Evolutionary conservation across 2,797 vertebrate genomes (phyloP).

Genomic region (Melanotaenia trifasciata): DNA sequence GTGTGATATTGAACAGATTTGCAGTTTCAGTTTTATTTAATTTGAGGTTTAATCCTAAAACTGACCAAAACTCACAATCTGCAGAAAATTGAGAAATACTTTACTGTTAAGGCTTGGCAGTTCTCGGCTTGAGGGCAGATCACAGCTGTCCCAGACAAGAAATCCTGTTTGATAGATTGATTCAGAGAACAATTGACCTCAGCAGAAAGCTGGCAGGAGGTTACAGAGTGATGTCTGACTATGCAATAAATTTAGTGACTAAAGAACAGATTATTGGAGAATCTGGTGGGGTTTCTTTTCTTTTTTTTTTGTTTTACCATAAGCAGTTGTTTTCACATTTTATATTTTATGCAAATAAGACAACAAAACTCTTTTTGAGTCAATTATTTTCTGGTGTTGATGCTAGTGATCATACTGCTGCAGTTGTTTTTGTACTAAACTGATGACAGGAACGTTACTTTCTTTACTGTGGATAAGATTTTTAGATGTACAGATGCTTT

Average conservation of each 20-base stretch:
- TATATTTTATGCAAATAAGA: neutral
- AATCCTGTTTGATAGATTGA: too few species aligned
- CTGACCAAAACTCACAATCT: neutral
- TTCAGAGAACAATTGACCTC: too few species aligned
- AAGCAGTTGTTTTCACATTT: neutral
- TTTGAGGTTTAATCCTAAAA: slow-evolving; percentile 3
- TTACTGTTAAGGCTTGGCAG: neutral
- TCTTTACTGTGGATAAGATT: neutral
- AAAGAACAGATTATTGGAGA: too few species aligned
- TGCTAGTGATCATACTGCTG: neutral
- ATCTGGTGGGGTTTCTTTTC: too few species aligned
- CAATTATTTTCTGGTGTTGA: neutral
- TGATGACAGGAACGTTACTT: neutral
- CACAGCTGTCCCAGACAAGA: neutral
- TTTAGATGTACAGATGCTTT: neutral
- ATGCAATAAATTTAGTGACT: too few species aligned
- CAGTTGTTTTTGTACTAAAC: slow-evolving; percentile 2
- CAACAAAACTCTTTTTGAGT: too few species aligned
- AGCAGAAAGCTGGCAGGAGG: too few species aligned
- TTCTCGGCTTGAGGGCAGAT: neutral
- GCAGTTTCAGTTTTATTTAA: neutral
- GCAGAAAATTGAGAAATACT: neutral
- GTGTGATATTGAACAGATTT: slow-evolving; percentile 12
- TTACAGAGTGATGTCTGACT: too few species aligned
- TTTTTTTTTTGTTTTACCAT: neutral